Base-by-base conservation (phyloP, 2,113 vertebrate genomes). In the Stigmatopora argus region DNA sequence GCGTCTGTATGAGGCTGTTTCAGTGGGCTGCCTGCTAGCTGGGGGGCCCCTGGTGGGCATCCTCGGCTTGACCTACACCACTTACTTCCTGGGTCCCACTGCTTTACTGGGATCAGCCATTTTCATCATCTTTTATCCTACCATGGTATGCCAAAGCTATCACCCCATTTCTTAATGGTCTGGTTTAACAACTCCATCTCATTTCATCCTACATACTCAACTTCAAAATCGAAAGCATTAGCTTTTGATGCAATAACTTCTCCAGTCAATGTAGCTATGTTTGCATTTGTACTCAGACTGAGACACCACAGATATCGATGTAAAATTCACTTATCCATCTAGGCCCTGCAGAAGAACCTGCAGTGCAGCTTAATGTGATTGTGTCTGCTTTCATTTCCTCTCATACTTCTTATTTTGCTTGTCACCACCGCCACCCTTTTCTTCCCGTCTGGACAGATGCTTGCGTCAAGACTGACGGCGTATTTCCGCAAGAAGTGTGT, bases 401-500 rank as follows among this genome's bases (percentile, higher is more conserved):
- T 64, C 34, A 62, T 52, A 70, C 67, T 78, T 78, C 82, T 84
- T 69, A 74, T 76, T 81, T 48, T 69, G 75, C 73, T 65, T 78
- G 79, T 84, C 80, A 82, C 77, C 77, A 47, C 71, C 83, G 74
- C 67, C 79, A 64, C 53, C 5, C 7, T 38, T 15, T n/a, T 62
- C 17, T 79, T 67, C 58, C 74, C 10, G 34, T 83, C 77, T 79
- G 75, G 71, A 56, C 83, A 93, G 92, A 92, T 91, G 90, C 78
- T 92, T 7, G 88, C 89, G 21, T 92, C 92, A 2, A 90, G 81
- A 57, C 75, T 93, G 81, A 93, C 92, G 3, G 92, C 91, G 31
- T 89, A 93, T 75, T 92, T 92, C 82, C 89, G 90, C 68, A 92
- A 77, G 55, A 90, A 88, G 87, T 92, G 92, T 34, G 87, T 93